Conservation (phyloP, 2,888 invertebrate genomes). For the Drosophila meridionalis region DNA sequence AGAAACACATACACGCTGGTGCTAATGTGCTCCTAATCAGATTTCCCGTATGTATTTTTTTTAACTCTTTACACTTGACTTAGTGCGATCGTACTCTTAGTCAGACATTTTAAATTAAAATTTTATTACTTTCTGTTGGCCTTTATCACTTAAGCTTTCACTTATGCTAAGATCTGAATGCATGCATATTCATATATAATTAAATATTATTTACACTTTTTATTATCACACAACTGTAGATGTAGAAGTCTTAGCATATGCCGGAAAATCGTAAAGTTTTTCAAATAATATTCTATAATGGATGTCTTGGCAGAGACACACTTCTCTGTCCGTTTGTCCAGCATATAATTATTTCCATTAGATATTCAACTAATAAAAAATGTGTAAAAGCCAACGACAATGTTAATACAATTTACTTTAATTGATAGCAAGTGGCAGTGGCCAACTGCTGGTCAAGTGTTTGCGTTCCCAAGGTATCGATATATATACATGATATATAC, state of each 20-base stretch:
- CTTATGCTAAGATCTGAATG: neutral
- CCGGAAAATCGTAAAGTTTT: slow-evolving; percentile 6
- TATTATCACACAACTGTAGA: neutral
- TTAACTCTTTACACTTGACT: neutral
- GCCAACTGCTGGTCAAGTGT: slow-evolving; percentile 56
- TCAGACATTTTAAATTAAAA: neutral
- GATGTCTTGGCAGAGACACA: neutral
- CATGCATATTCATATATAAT: slow-evolving; percentile 1
- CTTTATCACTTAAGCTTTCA: neutral
- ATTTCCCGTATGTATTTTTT: neutral
- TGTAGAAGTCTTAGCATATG: neutral
- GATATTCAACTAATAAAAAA: slow-evolving; percentile 27
- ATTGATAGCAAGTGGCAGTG: slow-evolving; percentile 66
- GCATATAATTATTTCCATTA: slow-evolving; percentile 22
- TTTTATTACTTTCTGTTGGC: neutral
- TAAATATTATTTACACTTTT: neutral
- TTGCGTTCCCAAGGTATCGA: slow-evolving; percentile 60
- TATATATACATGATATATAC: neutral
- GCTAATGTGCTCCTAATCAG: neutral
- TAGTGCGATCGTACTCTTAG: neutral
- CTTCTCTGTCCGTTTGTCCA: neutral
- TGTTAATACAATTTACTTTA: slow-evolving; percentile 67
- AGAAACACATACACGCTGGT: neutral
- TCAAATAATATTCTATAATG: neutral
- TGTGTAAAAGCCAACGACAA: slow-evolving; percentile 30